Base-by-base conservation (phyloP, 2,113 vertebrate species). In the Oncorhynchus keta region DNA sequence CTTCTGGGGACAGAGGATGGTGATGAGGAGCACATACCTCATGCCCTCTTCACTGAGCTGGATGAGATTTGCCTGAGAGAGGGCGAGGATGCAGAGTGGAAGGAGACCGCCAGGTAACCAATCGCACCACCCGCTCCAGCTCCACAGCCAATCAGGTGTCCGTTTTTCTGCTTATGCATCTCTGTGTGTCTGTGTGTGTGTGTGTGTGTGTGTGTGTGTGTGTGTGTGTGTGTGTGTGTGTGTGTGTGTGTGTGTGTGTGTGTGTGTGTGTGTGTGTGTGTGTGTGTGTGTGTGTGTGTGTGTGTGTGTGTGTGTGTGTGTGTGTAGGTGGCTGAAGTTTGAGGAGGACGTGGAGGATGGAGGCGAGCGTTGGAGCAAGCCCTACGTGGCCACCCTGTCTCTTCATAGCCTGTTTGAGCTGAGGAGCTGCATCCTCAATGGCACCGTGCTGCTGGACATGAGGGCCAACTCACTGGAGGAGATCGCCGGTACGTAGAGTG, bases 341-440 rank as follows among this genome's bases (percentile, higher is more conserved):
- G 98, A 99, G 93, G 98, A 99, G 93, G 97, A 99, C 77, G 97
- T 99, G 32, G 98, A 99, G 89, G 98, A 99, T 39, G 98, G 98
- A 18, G 98, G 97, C 3, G 97, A 99, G 85, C 95, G 97, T 72
- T 99, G 98, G 98, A 98, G 97, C 87, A 99, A 99, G 79, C 98
- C 98, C 0, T 99, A 99, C 1, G 97, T 99, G 68, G 98, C 98
- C 57, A 99, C 98, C 1, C 91, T 99, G 78, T 99, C 97, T 9
- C 89, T 99, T 76, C 97, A 99, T 85, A 99, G 97, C 83, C 92
- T 99, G 74, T 99, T 99, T 86, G 98, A 99, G 79, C 92, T 99
- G 71, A 96, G 98, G 87, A 97, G 96, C 90, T 99, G 98, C 91
- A 97, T 99, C 89, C 94, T 99, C 82, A 99, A 99, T 71, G 98